Evolutionary conservation across 1,140 invertebrate genomes (phyloP).

Genomic region (Drosophila sp.): DNA sequence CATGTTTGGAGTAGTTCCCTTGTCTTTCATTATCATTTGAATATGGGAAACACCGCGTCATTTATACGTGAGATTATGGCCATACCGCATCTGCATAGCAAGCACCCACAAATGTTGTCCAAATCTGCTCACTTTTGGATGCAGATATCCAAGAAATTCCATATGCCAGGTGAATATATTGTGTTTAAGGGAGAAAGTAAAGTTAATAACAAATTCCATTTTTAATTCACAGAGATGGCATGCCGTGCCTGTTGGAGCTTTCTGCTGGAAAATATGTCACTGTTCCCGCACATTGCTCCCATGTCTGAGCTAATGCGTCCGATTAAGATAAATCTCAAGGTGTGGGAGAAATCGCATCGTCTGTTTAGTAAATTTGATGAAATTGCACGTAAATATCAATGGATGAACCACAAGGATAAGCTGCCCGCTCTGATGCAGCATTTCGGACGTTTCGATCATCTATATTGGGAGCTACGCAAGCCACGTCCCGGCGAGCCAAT

Average conservation of each 20-base stretch:
- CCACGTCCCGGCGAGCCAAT: constrained; percentile 29
- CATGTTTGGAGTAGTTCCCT: constrained; percentile 30
- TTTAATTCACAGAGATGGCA: constrained; percentile 17
- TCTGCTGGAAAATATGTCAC: constrained; percentile 46
- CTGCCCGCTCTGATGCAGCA: constrained; percentile 49
- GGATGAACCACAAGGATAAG: constrained; percentile 41
- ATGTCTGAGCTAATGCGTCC: constrained; percentile 66
- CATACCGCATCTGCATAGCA: constrained; percentile 62
- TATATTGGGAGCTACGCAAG: constrained; percentile 50
- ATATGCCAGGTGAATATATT: constrained; percentile 47
- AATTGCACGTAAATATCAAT: constrained; percentile 53
- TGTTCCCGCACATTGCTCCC: constrained; percentile 63
- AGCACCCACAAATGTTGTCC: not conserved
- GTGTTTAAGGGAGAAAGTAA: too few species aligned
- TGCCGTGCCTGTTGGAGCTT: constrained; percentile 61
- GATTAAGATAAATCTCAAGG: constrained; percentile 25
- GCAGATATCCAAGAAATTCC: constrained; percentile 48
- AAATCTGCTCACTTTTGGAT: constrained; percentile 41
- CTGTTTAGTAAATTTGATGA: constrained; percentile 65
- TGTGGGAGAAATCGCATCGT: constrained; percentile 58
- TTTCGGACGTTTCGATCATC: constrained; percentile 35
- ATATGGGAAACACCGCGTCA: constrained; percentile 30
- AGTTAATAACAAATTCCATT: too few species aligned
- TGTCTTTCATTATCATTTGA: constrained; percentile 28
- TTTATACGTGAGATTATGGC: constrained; percentile 68